phyloP scores from a whole-genome alignment of 2,888 invertebrate species.

The Cheilosia pagana region DNA sequence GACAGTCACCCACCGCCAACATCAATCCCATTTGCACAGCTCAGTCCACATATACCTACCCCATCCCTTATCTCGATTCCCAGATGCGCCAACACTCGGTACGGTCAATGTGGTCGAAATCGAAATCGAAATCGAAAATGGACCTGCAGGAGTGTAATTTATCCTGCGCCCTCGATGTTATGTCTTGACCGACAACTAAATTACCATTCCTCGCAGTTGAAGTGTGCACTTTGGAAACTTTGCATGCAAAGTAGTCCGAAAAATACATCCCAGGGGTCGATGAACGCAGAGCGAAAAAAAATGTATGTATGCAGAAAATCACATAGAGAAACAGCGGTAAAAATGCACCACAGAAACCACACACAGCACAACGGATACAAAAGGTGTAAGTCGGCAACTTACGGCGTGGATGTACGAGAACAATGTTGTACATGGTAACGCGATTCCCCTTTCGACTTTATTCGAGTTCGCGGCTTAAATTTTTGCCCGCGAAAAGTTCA shows the following conservation, averaged over 20 bases:
- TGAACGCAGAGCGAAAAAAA: slow-evolving; percentile 4
- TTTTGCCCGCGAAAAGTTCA: slow-evolving; percentile 41
- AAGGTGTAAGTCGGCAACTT: slow-evolving; percentile 57
- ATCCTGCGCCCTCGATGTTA: slow-evolving; percentile 9
- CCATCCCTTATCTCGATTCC: background rate
- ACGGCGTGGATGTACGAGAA: background rate
- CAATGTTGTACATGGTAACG: background rate
- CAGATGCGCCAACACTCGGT: background rate
- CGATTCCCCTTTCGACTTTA: slow-evolving; percentile 17
- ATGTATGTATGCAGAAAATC: slow-evolving; percentile 7
- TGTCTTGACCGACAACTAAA: slow-evolving; percentile 47
- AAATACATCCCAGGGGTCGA: slow-evolving; percentile 9
- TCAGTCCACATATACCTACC: background rate
- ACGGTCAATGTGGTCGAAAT: slow-evolving; percentile 18
- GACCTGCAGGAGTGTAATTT: slow-evolving; percentile 22
- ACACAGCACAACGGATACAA: slow-evolving; percentile 43
- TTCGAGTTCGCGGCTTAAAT: slow-evolving; percentile 53
- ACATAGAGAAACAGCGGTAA: slow-evolving; percentile 39
- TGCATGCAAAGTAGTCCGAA: background rate
- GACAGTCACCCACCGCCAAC: background rate
- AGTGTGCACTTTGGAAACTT: background rate
- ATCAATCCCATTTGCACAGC: background rate
- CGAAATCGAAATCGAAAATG: background rate
- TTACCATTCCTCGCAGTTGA: slow-evolving; percentile 22
- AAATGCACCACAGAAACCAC: slow-evolving; percentile 42